Conservation (phyloP, 2,797 vertebrate genomes). For the Sparidentex hasta region DNA sequence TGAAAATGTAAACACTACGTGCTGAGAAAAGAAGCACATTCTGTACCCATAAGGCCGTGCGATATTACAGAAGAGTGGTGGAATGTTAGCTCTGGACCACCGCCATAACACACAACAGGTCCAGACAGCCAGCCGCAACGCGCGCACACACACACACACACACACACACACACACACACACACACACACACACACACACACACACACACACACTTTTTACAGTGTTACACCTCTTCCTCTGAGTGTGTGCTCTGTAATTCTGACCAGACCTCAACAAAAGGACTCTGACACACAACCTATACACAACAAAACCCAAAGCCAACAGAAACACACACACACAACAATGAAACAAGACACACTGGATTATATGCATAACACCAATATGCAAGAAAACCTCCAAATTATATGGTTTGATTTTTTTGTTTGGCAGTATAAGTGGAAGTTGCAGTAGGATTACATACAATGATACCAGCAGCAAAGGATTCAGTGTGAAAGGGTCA, state of each 20-base stretch:
- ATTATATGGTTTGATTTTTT: constrained; percentile 7
- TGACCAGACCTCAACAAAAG: constrained; percentile 55
- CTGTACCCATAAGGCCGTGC: constrained; percentile 80
- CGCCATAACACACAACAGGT: constrained; percentile 73
- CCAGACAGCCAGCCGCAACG: constrained; percentile 55
- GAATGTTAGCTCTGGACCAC: constrained; percentile 84
- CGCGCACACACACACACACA: constrained; percentile 30
- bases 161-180: constrained; percentile 25
- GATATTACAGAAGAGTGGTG: constrained; percentile 78
- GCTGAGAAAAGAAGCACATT: constrained; percentile 80
- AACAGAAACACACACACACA: constrained; percentile 27
- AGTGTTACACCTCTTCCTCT: constrained; percentile 65
- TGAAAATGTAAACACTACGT: constrained; percentile 73
- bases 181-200: constrained; percentile 27
- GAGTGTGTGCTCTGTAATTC: constrained; percentile 57
- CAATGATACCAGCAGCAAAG: not conserved
- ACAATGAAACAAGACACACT: constrained; percentile 6
- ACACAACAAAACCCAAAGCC: constrained; percentile 43
- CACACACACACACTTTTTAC: constrained; percentile 39
- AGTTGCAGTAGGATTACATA: too few species aligned
- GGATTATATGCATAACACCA: constrained; percentile 24
- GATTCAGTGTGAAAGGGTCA: not conserved
- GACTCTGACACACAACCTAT: constrained; percentile 19
- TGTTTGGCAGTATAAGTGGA: not conserved
- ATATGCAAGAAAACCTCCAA: not conserved